phyloP scores from a whole-genome alignment of 2,797 vertebrate species.

The Tokudaia muenninki region DNA sequence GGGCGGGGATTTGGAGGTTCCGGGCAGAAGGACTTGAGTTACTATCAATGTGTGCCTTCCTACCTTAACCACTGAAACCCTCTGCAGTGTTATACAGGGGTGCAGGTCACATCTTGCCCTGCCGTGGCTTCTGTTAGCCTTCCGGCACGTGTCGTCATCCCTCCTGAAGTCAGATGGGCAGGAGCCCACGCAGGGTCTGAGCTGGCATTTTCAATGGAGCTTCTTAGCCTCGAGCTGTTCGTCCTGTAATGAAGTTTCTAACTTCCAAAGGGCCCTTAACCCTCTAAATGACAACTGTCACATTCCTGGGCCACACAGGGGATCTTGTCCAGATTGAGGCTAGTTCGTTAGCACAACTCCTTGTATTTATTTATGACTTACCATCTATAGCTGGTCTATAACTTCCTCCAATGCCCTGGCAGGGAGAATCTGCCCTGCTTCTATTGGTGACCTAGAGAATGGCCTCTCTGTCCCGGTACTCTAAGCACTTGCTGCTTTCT shows the following conservation, averaged over 20 bases:
- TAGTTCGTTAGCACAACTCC: background rate
- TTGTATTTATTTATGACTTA: background rate
- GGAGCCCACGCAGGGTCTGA: background rate
- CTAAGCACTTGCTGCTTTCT: background rate
- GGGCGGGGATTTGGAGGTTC: background rate
- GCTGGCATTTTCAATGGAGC: background rate
- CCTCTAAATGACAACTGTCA: background rate
- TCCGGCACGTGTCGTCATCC: background rate
- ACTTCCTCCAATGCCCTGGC: background rate
- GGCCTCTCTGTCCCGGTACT: background rate
- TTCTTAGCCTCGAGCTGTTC: background rate
- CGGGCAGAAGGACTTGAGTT: background rate
- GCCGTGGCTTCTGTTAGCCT: background rate
- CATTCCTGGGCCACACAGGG: background rate
- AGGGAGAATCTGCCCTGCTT: conserved; percentile 18
- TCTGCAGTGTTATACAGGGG: background rate
- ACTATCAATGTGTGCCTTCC: background rate
- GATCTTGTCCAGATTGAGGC: background rate
- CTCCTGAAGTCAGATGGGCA: background rate
- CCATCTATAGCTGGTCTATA: background rate
- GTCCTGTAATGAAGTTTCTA: background rate
- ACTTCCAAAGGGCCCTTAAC: background rate
- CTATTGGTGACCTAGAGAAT: background rate
- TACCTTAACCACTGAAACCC: background rate
- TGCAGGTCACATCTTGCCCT: background rate